These are phyloP conservation scores for Cantharis flavilabris DNA, from an alignment of 2,888 invertebrate genomes.

Conservation along the genomic window DNA sequence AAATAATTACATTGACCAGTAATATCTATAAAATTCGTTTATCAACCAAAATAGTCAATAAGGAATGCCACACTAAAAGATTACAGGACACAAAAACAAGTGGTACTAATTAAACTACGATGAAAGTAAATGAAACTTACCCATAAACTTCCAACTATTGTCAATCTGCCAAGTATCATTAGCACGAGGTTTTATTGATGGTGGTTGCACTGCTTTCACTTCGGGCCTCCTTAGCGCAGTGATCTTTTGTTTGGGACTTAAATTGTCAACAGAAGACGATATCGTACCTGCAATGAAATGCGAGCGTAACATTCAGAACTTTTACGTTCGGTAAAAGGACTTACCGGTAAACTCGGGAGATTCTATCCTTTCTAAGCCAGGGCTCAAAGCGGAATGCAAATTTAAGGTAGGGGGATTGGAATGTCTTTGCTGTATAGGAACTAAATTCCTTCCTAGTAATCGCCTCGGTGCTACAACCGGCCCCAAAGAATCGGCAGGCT, in stretches of 20 bases:
- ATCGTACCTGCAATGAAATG: slow-evolving; percentile 46
- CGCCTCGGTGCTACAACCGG: slow-evolving; percentile 56
- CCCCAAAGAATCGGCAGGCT: slow-evolving; percentile 83
- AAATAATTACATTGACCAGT: not conserved
- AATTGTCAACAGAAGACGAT: slow-evolving; percentile 73
- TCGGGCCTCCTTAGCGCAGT: slow-evolving; percentile 58
- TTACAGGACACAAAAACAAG: not conserved
- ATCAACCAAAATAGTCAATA: not conserved
- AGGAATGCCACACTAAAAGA: not conserved
- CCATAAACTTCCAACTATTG: slow-evolving; percentile 90
- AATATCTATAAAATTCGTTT: not conserved
- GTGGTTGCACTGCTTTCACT: slow-evolving; percentile 74
- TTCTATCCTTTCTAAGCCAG: slow-evolving; percentile 55
- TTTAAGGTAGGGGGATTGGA: slow-evolving; percentile 57
- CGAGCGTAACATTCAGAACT: slow-evolving; percentile 8
- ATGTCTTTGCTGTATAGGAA: slow-evolving; percentile 54
- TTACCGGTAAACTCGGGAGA: slow-evolving; percentile 49
- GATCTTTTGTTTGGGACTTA: slow-evolving; percentile 56
- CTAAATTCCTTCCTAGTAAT: slow-evolving; percentile 41
- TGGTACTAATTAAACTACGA: not conserved
- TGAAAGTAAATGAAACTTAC: slow-evolving; percentile 56
- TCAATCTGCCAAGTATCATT: slow-evolving; percentile 80
- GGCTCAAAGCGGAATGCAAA: slow-evolving; percentile 44
- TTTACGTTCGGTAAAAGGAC: slow-evolving; percentile 10
- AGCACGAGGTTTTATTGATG: slow-evolving; percentile 60